Conservation (phyloP, 2,888 invertebrate species). For the Trichopoda pennipes region DNA sequence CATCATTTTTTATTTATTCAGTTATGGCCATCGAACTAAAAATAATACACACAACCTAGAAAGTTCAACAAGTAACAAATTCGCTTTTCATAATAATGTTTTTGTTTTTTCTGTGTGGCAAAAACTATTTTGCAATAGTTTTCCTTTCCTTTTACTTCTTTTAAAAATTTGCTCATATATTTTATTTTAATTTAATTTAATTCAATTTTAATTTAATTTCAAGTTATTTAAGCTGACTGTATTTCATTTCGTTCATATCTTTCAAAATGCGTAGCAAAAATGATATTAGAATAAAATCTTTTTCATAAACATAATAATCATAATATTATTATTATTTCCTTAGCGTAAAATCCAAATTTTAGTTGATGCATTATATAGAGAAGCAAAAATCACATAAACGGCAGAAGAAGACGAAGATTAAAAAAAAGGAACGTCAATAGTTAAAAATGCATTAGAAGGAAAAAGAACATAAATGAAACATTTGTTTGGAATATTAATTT, state of each 20-base stretch:
- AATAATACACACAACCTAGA: no score
- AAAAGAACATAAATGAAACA: conserved; percentile 26
- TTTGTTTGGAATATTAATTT: conserved; percentile 56
- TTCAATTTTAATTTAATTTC: background rate
- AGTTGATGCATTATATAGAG: background rate
- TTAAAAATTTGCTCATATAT: no score
- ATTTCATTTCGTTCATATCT: background rate
- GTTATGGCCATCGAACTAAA: no score
- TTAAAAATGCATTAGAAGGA: conserved; percentile 19
- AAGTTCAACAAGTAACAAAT: no score
- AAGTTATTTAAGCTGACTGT: conserved; percentile 5
- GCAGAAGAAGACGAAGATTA: background rate
- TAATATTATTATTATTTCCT: conserved; percentile 31
- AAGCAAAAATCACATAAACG: background rate
- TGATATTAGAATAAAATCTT: background rate
- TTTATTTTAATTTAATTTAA: no score
- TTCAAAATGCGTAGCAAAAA: conserved; percentile 6
- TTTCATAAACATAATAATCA: conserved; percentile 9
- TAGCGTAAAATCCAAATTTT: background rate
- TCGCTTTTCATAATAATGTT: no score
- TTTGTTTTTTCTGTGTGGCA: no score
- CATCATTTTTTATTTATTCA: no score
- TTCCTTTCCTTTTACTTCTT: no score
- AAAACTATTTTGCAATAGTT: no score
- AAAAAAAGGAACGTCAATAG: background rate